phyloP scores from a whole-genome alignment of 2,888 invertebrate genomes.

The Epicampocera succincta region DNA sequence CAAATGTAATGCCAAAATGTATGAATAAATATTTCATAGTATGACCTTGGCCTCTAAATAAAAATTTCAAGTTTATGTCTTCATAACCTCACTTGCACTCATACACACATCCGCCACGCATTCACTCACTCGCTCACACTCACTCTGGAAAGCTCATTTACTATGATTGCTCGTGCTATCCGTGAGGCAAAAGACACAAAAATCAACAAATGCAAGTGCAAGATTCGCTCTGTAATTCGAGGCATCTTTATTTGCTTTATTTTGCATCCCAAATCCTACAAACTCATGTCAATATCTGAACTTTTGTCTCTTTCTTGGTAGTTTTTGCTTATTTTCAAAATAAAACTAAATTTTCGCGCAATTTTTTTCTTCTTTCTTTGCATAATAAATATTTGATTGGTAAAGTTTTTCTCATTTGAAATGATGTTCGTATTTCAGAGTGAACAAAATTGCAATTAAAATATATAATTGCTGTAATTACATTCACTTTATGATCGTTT shows the following conservation, averaged over 20 bases:
- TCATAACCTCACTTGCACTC: slow-evolving; percentile 12
- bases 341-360: slow-evolving; percentile 48
- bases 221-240: no score
- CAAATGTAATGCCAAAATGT: slow-evolving; percentile 16
- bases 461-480: slow-evolving; percentile 9
- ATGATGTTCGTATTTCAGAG: neutral
- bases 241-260: no score
- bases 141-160: slow-evolving; percentile 1
- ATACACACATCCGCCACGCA: neutral
- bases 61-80: slow-evolving; percentile 66
- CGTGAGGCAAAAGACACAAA: neutral
- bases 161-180: slow-evolving; percentile 2
- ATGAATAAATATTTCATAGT: slow-evolving; percentile 41
- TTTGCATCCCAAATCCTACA: no score
- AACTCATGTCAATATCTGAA: neutral
- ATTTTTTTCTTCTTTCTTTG: slow-evolving; percentile 31
- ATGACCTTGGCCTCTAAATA: slow-evolving; percentile 73
- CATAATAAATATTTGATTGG: slow-evolving; percentile 35
- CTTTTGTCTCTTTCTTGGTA: neutral
- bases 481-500: slow-evolving; percentile 15
- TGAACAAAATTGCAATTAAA: slow-evolving; percentile 3
- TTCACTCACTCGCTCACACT: no score
- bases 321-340: slow-evolving; percentile 42
- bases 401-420: neutral
- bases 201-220: no score